Base-by-base conservation (phyloP, 2,888 invertebrate species). In the Drosophila yooni region DNA sequence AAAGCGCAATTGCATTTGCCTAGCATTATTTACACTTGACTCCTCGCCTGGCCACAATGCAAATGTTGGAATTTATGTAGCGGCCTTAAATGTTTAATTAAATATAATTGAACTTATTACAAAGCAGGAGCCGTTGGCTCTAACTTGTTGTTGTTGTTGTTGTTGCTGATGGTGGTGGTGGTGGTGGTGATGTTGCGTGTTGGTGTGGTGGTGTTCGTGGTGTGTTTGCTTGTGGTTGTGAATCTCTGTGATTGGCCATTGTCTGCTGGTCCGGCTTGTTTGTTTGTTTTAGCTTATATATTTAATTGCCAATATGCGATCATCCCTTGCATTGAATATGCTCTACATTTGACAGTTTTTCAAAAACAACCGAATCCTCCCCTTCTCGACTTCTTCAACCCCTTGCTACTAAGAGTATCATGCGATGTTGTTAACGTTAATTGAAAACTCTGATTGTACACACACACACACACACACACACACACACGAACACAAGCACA, bases 21-120 rank as follows among this genome's bases (percentile, higher is more conserved):
- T 57, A 66, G 64, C 53, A 62, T 82, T 88, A 73, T 86, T 86
- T 86, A 77, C 88, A 87, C 73, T 74, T 82, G 76, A 68, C 70
- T 72, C 80, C 56, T 25, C 64, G 50, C 56, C 58, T 68, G 74
- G 59, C 69, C 85, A 71, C 78, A 85, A 87, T 78, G 83, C 88
- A 90, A 91, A 88, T 83, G 83, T 81, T 87, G 82, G 76, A 87
- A 91, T 92, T 92, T 92, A 92, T 91, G 91, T 79, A 85, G 90
- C 89, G 92, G 91, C 90, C 91, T 91, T 83, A 87, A 89, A 91
- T 91, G 89, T 91, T 89, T 91, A 90, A 91, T 91, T 91, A 89
- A 91, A 90, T 91, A 89, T 89, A 85, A 89, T 91, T 85, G 89
- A 91, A 83, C 73, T 70, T 76, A 76, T 75, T 82, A 70, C 62